Conservation (phyloP, 2,797 vertebrate species). For the Lepus oiostolus region DNA sequence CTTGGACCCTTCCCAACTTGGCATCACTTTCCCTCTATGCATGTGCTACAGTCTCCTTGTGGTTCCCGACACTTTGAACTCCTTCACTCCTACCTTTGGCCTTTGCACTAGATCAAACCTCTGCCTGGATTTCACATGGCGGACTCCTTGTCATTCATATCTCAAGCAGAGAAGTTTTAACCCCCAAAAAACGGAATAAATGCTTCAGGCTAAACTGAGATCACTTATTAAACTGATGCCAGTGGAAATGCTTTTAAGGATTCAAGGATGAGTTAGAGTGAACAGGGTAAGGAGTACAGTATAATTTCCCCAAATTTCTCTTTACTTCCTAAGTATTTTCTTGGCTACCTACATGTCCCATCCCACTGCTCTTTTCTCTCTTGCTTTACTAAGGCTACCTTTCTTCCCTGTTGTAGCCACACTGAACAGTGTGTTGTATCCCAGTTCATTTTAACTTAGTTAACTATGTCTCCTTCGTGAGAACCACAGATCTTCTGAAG, state of each 20-base stretch:
- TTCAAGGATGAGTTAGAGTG: background rate
- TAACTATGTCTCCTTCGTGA: background rate
- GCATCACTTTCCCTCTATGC: too few relatives aligned
- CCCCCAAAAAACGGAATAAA: background rate
- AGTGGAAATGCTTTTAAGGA: slow-evolving; percentile 11
- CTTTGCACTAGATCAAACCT: background rate
- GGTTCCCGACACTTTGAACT: background rate
- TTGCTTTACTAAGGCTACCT: background rate
- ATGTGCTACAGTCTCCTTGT: background rate
- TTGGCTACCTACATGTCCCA: background rate
- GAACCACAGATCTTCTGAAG: background rate
- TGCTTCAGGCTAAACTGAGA: background rate
- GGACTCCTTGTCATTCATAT: background rate
- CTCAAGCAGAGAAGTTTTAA: background rate
- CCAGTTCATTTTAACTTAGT: background rate
- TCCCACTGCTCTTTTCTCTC: background rate
- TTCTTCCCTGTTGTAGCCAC: background rate
- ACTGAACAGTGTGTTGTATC: too few relatives aligned
- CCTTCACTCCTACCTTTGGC: background rate
- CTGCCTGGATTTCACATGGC: background rate
- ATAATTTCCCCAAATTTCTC: background rate
- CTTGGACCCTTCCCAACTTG: background rate
- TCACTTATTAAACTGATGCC: background rate
- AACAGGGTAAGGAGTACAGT: background rate
- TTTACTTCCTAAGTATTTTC: background rate